Conservation (phyloP, 1,140 invertebrate species). For the Drosophila seguyi region DNA sequence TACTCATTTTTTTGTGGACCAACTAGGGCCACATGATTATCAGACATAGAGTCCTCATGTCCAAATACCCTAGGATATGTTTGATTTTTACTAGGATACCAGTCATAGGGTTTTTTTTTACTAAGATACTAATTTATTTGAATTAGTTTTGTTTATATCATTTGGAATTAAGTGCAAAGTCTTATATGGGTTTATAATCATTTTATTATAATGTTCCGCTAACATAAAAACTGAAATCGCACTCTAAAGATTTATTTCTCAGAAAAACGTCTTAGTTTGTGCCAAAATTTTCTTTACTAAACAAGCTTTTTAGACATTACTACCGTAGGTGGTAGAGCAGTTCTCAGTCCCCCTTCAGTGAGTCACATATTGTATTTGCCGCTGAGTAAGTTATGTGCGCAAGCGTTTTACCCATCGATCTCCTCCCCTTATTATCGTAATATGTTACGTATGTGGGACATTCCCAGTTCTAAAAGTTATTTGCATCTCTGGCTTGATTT, state of each 20-base stretch:
- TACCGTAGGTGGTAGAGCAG: not conserved
- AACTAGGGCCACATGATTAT: no score
- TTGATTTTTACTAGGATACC: no score
- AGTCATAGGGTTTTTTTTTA: no score
- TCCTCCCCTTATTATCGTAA: constrained; percentile 17
- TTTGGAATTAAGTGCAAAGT: no score
- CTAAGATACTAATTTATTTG: no score
- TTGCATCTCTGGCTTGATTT: constrained; percentile 33
- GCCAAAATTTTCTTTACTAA: not conserved
- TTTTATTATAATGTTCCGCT: no score
- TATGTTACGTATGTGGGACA: constrained; percentile 39
- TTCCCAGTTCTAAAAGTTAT: constrained; percentile 29
- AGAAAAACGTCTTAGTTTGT: not conserved
- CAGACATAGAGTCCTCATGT: no score
- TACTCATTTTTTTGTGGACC: no score
- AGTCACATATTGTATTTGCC: constrained; percentile 34
- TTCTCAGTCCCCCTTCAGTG: constrained; percentile 3
- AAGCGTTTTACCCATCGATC: constrained; percentile 37
- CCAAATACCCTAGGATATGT: not conserved
- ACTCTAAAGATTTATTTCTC: no score
- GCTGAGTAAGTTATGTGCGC: constrained; percentile 17
- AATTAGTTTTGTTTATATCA: no score
- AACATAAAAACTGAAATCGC: not conserved
- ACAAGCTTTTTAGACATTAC: constrained; percentile 4
- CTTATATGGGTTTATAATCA: no score